Conservation (phyloP, 2,888 invertebrate species). For the Rhodophaea formosa region DNA sequence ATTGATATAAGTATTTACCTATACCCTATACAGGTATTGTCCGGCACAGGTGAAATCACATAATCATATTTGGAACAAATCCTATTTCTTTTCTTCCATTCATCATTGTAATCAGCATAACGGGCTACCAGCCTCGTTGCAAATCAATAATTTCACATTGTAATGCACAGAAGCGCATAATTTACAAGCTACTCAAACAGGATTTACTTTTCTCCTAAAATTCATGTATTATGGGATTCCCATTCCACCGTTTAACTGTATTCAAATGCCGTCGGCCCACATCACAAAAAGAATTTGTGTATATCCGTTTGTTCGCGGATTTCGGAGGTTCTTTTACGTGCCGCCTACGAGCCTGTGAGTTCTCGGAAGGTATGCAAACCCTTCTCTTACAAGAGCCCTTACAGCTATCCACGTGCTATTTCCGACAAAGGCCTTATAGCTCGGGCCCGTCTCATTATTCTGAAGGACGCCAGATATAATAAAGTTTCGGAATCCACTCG, state of each 20-base stretch:
- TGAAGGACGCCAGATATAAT: conserved; percentile 63
- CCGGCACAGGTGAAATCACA: conserved; percentile 1
- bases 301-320: conserved; percentile 39
- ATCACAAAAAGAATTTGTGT: conserved; percentile 33
- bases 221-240: conserved; percentile 37
- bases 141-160: conserved; percentile 48
- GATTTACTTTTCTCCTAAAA: conserved; percentile 21
- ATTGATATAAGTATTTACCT: too few species aligned
- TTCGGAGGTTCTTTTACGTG: conserved; percentile 37
- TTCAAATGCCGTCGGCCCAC: conserved; percentile 34
- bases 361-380: conserved; percentile 57
- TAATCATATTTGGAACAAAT: conserved; percentile 21
- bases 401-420: conserved; percentile 55
- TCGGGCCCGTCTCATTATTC: conserved; percentile 48
- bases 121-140: conserved; percentile 49
- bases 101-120: conserved; percentile 36
- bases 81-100: conserved; percentile 41
- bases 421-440: conserved; percentile 59
- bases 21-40: too few species aligned
- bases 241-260: conserved; percentile 24
- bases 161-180: conserved; percentile 50
- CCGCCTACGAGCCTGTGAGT: conserved; percentile 40
- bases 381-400: conserved; percentile 53
- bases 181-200: conserved; percentile 34
- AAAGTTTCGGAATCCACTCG: conserved; percentile 53